Evolutionary conservation across 2,888 invertebrate genomes (phyloP), one percentile per base, ranked within the genome.

Genomic region (Nemapogon koenigi): DNA sequence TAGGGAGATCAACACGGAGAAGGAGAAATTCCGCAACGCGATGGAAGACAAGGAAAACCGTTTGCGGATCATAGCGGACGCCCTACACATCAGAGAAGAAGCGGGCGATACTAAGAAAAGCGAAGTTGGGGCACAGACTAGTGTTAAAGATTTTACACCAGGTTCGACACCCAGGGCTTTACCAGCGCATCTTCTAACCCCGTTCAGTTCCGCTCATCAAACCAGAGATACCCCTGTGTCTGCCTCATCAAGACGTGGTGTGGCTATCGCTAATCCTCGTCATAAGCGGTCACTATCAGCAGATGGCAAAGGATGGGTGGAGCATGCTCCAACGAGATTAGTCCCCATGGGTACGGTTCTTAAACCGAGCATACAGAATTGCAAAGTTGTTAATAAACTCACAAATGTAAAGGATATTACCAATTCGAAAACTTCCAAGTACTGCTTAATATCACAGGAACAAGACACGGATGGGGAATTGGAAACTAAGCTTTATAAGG

Each of bases 401-500:
- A 89, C 88, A 0, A 88, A 87, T 45, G 86, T 90, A 0, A 91
- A 89, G 79, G 84, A 88, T 48, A 83, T 94, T 6, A 84, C 85
- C 0, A 84, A 86, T 52, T 67, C 78, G 0, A 88, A 85, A 56
- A 85, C 83, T 49, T 88, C 89, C 0, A 95, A 95, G 55, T 99
- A 99, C 62, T 91, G 96, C 46, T 81, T 99, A 1, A 88, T 95
- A 13, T 90, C 95, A 0, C 97, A 98, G 67, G 92, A 93, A 51
- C 88, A 91, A 14, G 96, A 96, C 59, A 88, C 90, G 0, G 91
- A 91, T 49, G 98, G 98, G 0, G 95, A 95, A 55, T 72, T 98
- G 2, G 94, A 95, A 64, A 98, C 97, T 0, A 91, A 91, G 52
- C 60, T 97, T 11, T 94, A 91, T 59, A 98, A 96, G 85, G 97